Evolutionary conservation across 2,797 vertebrate genomes (phyloP), one percentile per base, ranked within the genome.

Genomic region (Dendrocincla tyrannina): DNA sequence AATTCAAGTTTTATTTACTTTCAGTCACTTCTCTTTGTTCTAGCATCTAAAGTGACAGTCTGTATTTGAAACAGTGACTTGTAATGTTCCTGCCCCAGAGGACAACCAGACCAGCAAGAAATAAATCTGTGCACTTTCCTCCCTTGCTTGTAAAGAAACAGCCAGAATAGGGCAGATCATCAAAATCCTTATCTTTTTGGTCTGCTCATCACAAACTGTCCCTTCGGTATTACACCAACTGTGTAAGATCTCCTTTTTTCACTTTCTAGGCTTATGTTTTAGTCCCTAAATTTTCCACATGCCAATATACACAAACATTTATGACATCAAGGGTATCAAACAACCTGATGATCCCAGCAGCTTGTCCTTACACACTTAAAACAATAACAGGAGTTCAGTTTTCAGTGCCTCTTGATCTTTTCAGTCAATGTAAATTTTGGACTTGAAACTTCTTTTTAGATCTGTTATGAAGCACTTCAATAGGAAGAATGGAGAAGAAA

Each of bases 1-100:
- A 95, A 96, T 96, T 91, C 93, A 90, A 93, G 67, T 91, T 96
- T 93, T 96, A 91, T 97, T 97, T 96, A 84, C 62, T 88, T 96
- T 92, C 84, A 93, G 67, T 67, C 87, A 85, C 76, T 92, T 96
- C 15, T 25, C 32, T 94, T 90, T 96, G 77, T 94, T 94, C 85
- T 88, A 63, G 50, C 94, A 70, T 86, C 80, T 84, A 35, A 91
- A 79, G 41, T 91, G 94, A 86, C 76, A 96, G 70, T 32, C 56
- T 88, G 30, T 59, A 55, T 93, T 94, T 96, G 89, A 94, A 91
- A 83, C 7, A 64, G 50, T 70, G 62, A 69, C 73, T 88, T 94
- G 55, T 82, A 93, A 88, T 85, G 44, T 63, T 88, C 62, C 58
- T 88, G 50, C 53, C 81, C 56, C 64, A 84, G 63, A 89, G 63